phyloP scores from a whole-genome alignment of 2,888 invertebrate species.

The Seira musarum region DNA sequence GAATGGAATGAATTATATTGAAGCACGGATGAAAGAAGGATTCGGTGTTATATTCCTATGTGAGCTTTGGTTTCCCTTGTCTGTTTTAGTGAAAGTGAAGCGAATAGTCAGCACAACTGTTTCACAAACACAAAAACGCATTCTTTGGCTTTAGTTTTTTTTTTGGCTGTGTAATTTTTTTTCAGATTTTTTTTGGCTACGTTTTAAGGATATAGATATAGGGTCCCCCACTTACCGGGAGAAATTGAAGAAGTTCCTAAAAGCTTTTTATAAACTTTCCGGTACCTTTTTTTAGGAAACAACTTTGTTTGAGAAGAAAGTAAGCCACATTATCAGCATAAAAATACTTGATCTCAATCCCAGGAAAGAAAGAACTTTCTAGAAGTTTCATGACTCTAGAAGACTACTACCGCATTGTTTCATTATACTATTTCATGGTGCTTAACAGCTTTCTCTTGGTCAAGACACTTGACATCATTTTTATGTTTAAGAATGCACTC shows the following conservation, averaged over 20 bases:
- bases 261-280: not conserved
- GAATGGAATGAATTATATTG: slow-evolving; percentile 8
- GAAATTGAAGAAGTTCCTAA: not conserved
- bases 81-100: not conserved
- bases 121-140: not conserved
- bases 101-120: not conserved
- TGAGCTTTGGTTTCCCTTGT: too few relatives aligned
- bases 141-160: not conserved
- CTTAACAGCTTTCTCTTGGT: not conserved
- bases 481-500: too few relatives aligned
- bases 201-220: not conserved
- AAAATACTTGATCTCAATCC: not conserved
- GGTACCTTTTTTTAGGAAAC: not conserved
- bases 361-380: too few relatives aligned
- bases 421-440: not conserved
- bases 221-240: not conserved
- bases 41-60: too few relatives aligned
- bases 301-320: not conserved
- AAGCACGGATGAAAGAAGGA: too few relatives aligned
- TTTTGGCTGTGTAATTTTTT: not conserved
- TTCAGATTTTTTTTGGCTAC: not conserved
- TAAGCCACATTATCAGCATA: not conserved
- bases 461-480: not conserved
- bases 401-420: not conserved
- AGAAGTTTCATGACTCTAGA: not conserved